Conservation (phyloP, 2,113 vertebrate species). For the Irena cyanogastra region DNA sequence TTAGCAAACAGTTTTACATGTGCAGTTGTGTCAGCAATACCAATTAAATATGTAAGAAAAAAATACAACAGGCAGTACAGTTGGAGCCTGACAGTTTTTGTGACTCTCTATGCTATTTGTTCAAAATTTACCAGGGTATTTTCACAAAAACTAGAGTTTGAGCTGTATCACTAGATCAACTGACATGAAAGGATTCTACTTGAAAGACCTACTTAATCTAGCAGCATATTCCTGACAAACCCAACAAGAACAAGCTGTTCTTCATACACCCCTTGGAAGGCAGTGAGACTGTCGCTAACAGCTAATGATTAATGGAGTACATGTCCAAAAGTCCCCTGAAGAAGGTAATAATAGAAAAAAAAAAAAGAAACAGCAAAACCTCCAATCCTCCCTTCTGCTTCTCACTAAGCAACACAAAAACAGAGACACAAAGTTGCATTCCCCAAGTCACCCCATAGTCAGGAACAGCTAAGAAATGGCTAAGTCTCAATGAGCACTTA, state of each 20-base stretch:
- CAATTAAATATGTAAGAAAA: neutral
- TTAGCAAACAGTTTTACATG: neutral
- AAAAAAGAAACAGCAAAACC: neutral
- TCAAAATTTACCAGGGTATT: neutral
- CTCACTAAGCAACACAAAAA: neutral
- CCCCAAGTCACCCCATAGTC: neutral
- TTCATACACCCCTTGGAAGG: neutral
- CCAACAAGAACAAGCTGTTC: neutral
- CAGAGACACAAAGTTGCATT: rapidly evolving
- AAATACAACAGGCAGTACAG: neutral
- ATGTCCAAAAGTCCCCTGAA: neutral
- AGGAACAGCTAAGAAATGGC: neutral
- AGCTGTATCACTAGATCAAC: neutral
- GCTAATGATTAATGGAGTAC: neutral
- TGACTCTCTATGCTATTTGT: neutral
- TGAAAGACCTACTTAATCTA: neutral
- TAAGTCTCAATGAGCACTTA: neutral
- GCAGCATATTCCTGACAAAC: neutral
- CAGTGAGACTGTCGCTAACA: neutral
- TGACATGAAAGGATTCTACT: neutral
- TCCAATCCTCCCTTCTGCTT: neutral
- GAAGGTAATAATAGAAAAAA: neutral
- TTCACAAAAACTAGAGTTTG: neutral
- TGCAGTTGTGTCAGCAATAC: neutral
- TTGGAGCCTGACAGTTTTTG: neutral